Base-by-base conservation (phyloP, 2,113 vertebrate species). In the Brienomyrus longianalis region DNA sequence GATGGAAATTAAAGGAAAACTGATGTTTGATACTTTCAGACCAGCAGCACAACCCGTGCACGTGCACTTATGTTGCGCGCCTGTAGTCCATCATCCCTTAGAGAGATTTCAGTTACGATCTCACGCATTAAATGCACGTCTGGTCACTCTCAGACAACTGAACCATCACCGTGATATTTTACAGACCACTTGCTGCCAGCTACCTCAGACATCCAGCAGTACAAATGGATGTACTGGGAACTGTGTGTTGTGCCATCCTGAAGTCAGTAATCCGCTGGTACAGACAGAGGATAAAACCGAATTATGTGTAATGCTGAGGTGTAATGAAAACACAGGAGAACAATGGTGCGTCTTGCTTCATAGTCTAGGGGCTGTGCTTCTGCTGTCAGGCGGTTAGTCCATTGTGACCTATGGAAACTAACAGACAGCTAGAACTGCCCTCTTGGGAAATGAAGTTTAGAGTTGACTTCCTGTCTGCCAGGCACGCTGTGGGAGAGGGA, bases 81-180 rank as follows among this genome's bases (percentile, higher is more conserved):
- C 62, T 17, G 19, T 35, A 56, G 51, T 1, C 52, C 90, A 91
- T 93, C 89, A 90, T 90, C 90, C 92, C 6, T 9, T 31, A 27
- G 7, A 23, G 27, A 31, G n/a, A 52, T 35, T 35, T 39, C 74
- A 43, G 35, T 80, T 19, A 43, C 35, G 13, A 27, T 80, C 31
- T 19, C 74, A 7, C 35, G 13, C 70, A 8, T 39, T 80, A 43
- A 80, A 39, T 39, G 74, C 74, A 80, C 4, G 31, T 17, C 35
- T 19, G 35, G 35, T 39, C 6, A 19, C 35, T 80, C 31, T 77
- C 31, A 39, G 70, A 19, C 35, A 39, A 5, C 2, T 39, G 5
- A 7, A 7, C 31, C 17, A 17, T 39, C 31, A 39, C 70, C 35
- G 4, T 23, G 9, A 35, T 74, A 74, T 74, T 74, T 74, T 15